These are phyloP conservation scores for Brachypalpus laphriformis DNA, from an alignment of 2,888 invertebrate species.

Conservation along the genomic window DNA sequence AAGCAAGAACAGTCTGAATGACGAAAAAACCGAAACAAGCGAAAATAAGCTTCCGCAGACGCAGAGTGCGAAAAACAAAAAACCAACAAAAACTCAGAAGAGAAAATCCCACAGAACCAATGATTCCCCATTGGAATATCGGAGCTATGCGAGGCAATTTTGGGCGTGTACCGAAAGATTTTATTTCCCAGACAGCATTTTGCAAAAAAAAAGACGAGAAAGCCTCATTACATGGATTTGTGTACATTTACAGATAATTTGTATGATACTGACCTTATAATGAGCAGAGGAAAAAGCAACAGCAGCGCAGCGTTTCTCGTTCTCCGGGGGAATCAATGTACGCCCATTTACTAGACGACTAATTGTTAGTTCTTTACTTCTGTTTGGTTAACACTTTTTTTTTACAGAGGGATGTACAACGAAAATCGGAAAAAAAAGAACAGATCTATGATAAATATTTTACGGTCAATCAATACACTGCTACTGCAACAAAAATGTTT, in stretches of 20 bases:
- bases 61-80: neutral
- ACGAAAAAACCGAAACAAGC: neutral
- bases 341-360: slow-evolving; percentile 53
- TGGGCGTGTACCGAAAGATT: slow-evolving; percentile 55
- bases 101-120: slow-evolving; percentile 28
- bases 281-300: slow-evolving; percentile 55
- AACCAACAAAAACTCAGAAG: neutral
- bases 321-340: slow-evolving; percentile 33
- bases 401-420: neutral
- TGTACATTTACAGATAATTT: slow-evolving; percentile 51
- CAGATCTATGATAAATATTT: slow-evolving; percentile 49
- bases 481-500: slow-evolving; percentile 69
- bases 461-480: slow-evolving; percentile 69
- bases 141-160: slow-evolving; percentile 3
- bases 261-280: slow-evolving; percentile 68
- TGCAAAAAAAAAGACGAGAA: slow-evolving; percentile 22
- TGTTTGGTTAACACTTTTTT: slow-evolving; percentile 9
- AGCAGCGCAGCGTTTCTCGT: slow-evolving; percentile 53
- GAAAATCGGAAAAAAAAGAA: slow-evolving; percentile 25
- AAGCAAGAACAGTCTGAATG: slow-evolving; percentile 18
- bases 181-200: slow-evolving; percentile 9
- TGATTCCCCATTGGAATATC: too few species aligned
- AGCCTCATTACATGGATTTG: slow-evolving; percentile 3
- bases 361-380: slow-evolving; percentile 5
- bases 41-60: neutral